Evolutionary conservation across 1,140 invertebrate genomes (phyloP), one percentile per base, ranked within the genome.

Genomic region (Homarus americanus): DNA sequence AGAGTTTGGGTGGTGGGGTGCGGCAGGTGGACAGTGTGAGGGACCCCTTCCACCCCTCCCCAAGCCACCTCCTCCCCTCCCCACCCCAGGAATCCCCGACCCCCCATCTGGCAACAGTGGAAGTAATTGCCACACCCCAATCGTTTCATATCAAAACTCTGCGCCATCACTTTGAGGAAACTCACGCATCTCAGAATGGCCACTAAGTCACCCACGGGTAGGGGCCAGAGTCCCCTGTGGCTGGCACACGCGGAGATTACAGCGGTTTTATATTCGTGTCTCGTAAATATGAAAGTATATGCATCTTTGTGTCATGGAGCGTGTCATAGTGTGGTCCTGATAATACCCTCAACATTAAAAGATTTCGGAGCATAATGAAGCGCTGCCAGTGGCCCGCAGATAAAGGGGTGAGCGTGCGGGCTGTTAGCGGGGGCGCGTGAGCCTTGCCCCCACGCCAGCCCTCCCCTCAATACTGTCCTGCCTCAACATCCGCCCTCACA

Each of bases 91-190:
- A 49, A 53, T 32, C 38, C 63, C 66, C 53, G 15, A 32, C 49
- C 41, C 38, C 36, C 24, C 84, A 58, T 78, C 49, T 78, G 72
- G 72, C 75, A 75, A 76, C 69, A 76, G 72, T 58, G 32, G 12
- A 17, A 34, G 72, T 87, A 79, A 87, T 87, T 63, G 75, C 49
- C 85, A 87, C 85, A 79, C 85, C 75, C 38, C 49, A 87, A 87
- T 87, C 76, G 76, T 87, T 79, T 79, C 85, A 79, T 78, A 87
- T 87, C 85, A 87, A 79, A 79, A 79, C 75, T 53, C 34, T 78
- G 41, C 32, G 73, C 49, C 85, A 76, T 87, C 85, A 38, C 53
- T 58, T 32, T 66, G 49, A 10, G 36, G 34, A 4, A 28, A 36
- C 28, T 10, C 5, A 41, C 17, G 41, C 28, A 40, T 41, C 2